phyloP scores from a whole-genome alignment of 1,140 invertebrate species.

The Leptinotarsa texana region DNA sequence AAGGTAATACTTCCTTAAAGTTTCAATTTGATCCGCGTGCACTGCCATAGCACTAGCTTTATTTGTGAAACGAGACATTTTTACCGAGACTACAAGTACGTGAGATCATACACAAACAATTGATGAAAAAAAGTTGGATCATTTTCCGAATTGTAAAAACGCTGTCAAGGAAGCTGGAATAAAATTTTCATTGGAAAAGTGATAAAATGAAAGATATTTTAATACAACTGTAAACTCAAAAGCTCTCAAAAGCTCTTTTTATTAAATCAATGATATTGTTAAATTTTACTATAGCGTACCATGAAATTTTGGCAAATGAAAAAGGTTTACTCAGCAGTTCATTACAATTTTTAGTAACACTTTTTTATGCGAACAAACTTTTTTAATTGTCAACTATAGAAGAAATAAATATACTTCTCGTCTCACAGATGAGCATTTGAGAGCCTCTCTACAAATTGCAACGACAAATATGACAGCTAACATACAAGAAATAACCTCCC shows the following conservation, averaged over 20 bases:
- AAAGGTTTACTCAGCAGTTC: conserved; percentile 22
- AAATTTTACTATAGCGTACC: too few relatives aligned
- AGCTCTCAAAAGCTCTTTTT: conserved; percentile 16
- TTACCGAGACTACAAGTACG: too few relatives aligned
- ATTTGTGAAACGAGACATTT: not conserved
- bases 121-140: too few relatives aligned
- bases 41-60: not conserved
- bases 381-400: conserved; percentile 24
- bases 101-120: too few relatives aligned
- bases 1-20: not conserved
- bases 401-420: conserved; percentile 25
- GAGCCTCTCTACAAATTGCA: conserved; percentile 31
- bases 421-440: conserved; percentile 33
- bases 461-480: not conserved
- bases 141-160: too few relatives aligned
- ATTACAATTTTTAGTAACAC: conserved; percentile 37
- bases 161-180: too few relatives aligned
- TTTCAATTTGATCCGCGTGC: not conserved
- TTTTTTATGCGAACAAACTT: conserved; percentile 38
- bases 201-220: too few relatives aligned
- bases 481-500: not conserved
- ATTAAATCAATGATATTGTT: too few relatives aligned
- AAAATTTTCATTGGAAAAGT: too few relatives aligned
- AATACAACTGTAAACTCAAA: not conserved
- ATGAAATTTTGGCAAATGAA: too few relatives aligned